A percentile compares a stretch with the other conserved stretches of the same genome.
Evolutionary conservation across 2,888 invertebrate genomes (phyloP).

Genomic region (Pimpla rufipes): DNA sequence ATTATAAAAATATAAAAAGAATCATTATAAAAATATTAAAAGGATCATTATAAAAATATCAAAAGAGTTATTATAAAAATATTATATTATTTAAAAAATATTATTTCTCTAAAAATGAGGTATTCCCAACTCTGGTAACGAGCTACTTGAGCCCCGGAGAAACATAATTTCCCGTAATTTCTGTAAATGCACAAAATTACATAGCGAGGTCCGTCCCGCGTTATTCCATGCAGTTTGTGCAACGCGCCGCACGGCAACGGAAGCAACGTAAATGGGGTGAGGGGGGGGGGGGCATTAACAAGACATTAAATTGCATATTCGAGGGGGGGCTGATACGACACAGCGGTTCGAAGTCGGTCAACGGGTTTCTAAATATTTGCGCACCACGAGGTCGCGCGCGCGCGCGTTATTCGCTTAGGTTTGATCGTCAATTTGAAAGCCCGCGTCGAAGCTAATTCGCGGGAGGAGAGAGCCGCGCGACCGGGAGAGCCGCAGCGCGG

Average conservation of each 20-base stretch:
- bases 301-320: constrained; percentile 51
- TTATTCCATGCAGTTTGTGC: neutral
- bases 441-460: constrained; percentile 43
- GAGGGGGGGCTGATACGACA: constrained; percentile 12
- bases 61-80: too few relatives aligned
- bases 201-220: neutral
- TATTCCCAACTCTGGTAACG: too few relatives aligned
- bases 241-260: neutral
- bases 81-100: too few relatives aligned
- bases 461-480: constrained; percentile 7
- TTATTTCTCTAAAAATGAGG: too few relatives aligned
- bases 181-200: constrained; percentile 18
- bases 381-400: constrained; percentile 16
- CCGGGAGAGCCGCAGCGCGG: neutral
- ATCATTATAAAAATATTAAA: too few relatives aligned
- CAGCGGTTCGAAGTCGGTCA: constrained; percentile 54
- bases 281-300: constrained; percentile 28
- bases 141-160: neutral
- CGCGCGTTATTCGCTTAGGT: constrained; percentile 40
- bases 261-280: neutral
- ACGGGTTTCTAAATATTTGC: constrained; percentile 54
- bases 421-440: constrained; percentile 57
- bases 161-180: neutral
- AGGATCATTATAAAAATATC: too few relatives aligned
- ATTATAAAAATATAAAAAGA: too few relatives aligned